Conservation (phyloP, 2,888 invertebrate species). For the Diarsia rubi region DNA sequence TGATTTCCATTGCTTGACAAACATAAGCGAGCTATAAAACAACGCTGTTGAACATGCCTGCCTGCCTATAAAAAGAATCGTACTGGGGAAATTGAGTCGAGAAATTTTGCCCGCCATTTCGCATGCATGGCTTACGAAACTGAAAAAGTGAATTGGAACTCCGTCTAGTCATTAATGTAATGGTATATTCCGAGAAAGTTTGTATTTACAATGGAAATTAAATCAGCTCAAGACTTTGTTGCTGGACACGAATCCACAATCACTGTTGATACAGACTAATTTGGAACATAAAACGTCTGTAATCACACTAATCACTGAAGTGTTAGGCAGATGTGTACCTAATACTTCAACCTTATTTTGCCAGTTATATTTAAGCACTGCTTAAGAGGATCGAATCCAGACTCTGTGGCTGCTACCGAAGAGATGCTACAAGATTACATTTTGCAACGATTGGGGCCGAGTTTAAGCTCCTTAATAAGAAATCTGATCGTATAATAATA, state of each 20-base stretch:
- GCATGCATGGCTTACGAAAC: constrained; percentile 53
- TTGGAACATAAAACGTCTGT: background rate
- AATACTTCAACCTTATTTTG: background rate
- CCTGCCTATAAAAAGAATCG: constrained; percentile 50
- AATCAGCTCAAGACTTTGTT: constrained; percentile 35
- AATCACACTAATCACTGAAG: background rate
- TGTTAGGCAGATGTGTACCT: background rate
- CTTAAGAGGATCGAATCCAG: background rate
- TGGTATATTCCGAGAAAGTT: constrained; percentile 55
- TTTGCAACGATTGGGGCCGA: background rate
- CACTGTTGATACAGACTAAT: constrained; percentile 3
- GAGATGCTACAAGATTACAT: background rate
- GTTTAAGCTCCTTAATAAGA: background rate
- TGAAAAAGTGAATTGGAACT: constrained; percentile 54
- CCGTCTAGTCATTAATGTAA: constrained; percentile 46
- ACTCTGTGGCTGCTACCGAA: background rate
- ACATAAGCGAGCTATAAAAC: constrained; percentile 54
- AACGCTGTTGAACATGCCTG: constrained; percentile 31
- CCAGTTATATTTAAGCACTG: background rate
- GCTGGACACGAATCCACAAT: constrained; percentile 21
- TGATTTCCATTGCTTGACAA: constrained; percentile 63
- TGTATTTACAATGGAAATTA: constrained; percentile 50
- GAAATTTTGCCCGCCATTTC: constrained; percentile 44
- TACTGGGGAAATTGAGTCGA: constrained; percentile 39
- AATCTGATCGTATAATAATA: constrained; percentile 13